Evolutionary conservation across 2,113 vertebrate genomes (phyloP).

Genomic region (Bos javanicus): DNA sequence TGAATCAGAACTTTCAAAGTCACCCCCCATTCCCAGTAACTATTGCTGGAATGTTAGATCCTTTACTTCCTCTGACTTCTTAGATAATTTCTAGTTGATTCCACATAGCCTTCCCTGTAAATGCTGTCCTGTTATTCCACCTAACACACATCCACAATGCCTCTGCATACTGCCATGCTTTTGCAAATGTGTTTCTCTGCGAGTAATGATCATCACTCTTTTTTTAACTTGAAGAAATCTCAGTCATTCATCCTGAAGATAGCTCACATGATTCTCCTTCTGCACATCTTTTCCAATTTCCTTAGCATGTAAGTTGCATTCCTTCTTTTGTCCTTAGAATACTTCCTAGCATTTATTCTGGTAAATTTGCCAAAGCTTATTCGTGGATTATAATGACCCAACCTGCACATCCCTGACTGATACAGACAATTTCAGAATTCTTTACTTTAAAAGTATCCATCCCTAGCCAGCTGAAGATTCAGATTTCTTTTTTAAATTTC

Average conservation of each 20-base stretch:
- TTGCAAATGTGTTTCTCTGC: neutral
- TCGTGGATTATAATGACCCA: neutral
- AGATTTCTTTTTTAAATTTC: constrained; percentile 1
- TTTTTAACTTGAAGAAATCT: neutral
- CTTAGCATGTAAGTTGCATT: neutral
- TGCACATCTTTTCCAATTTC: neutral
- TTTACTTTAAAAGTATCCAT: neutral
- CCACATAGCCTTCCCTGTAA: neutral
- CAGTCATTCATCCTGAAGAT: neutral
- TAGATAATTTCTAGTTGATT: neutral
- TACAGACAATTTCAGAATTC: neutral
- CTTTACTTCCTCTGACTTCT: neutral
- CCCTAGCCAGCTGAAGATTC: neutral
- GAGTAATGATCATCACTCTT: neutral
- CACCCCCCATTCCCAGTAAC: neutral
- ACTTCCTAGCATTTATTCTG: neutral
- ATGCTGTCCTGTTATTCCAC: neutral
- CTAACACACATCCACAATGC: neutral
- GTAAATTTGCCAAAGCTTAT: neutral
- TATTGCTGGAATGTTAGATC: neutral
- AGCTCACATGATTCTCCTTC: neutral
- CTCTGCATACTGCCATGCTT: neutral
- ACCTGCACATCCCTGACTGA: neutral
- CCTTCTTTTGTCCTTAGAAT: neutral
- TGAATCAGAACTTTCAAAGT: neutral